Percentiles rank a stretch among this genome's conserved stretches.
Evolutionary conservation across 1,140 invertebrate genomes (phyloP).

Genomic region (Oppia nitens): DNA sequence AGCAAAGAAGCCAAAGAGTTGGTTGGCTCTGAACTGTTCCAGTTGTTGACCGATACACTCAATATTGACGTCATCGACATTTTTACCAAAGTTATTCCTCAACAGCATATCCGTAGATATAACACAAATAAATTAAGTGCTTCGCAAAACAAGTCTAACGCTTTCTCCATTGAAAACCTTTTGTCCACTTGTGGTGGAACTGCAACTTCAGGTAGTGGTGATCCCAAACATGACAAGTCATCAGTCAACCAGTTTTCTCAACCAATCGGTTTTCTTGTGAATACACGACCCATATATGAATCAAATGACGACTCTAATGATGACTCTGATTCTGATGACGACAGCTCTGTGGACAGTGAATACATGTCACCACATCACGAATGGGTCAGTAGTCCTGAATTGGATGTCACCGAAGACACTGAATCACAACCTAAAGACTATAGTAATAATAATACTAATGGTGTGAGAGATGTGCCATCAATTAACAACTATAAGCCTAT

Average conservation of each 20-base stretch:
- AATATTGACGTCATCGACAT: conserved; percentile 19
- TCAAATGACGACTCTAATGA: not conserved
- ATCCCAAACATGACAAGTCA: not conserved
- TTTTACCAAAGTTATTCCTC: conserved; percentile 13
- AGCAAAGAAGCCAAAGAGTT: conserved; percentile 21
- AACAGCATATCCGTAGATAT: not conserved
- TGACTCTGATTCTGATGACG: not conserved
- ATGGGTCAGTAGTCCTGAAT: not conserved
- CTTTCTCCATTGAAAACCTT: conserved; percentile 18
- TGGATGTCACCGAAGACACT: not conserved
- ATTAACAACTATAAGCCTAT: no score
- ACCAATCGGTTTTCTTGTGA: conserved; percentile 5
- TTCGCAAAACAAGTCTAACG: conserved; percentile 3
- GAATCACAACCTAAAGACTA: not conserved
- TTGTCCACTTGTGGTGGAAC: not conserved
- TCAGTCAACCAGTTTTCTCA: not conserved
- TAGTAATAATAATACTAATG: not conserved
- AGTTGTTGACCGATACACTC: conserved; percentile 19
- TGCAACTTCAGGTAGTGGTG: not conserved
- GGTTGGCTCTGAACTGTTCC: conserved; percentile 21
- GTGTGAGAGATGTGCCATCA: not conserved
- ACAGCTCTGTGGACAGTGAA: not conserved
- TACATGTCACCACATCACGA: not conserved
- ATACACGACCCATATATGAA: not conserved
- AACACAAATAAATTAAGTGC: not conserved